These are phyloP conservation scores for Agrotis exclamationis DNA, from an alignment of 2,888 invertebrate species.

Conservation along the genomic window DNA sequence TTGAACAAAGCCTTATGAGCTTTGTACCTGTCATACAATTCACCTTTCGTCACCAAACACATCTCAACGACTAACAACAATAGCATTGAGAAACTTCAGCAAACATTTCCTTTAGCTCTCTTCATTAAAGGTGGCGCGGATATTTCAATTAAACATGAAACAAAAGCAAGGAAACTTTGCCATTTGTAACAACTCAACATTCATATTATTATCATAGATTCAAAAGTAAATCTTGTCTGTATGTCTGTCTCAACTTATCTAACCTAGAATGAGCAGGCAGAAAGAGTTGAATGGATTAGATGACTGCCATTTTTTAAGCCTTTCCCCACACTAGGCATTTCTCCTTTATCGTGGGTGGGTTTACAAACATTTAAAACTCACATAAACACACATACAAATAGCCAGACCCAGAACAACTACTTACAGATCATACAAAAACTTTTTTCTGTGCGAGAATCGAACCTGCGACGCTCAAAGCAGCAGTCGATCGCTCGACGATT, in stretches of 20 bases:
- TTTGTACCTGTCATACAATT: slow-evolving; percentile 12
- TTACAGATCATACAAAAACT: too few relatives aligned
- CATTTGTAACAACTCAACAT: slow-evolving; percentile 69
- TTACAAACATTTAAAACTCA: too few relatives aligned
- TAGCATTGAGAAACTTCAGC: slow-evolving; percentile 66
- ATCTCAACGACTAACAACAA: slow-evolving; percentile 59
- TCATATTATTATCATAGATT: slow-evolving; percentile 19
- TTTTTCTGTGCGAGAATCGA: too few relatives aligned
- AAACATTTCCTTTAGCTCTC: slow-evolving; percentile 66
- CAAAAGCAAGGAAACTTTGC: slow-evolving; percentile 72
- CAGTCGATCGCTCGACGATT: too few relatives aligned
- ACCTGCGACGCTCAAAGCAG: too few relatives aligned
- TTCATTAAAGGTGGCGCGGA: slow-evolving; percentile 70
- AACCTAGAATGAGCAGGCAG: too few relatives aligned
- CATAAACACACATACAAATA: too few relatives aligned
- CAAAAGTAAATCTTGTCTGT: not conserved
- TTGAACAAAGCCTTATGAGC: not conserved
- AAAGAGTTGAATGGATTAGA: not conserved
- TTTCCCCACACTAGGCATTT: too few relatives aligned
- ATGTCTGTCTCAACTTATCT: not conserved
- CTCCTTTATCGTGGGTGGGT: too few relatives aligned
- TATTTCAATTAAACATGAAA: slow-evolving; percentile 73
- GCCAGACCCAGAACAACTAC: too few relatives aligned
- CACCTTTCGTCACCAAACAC: slow-evolving; percentile 20
- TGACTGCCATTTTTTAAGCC: too few relatives aligned